These are phyloP conservation scores for Sylvicola fuscatus DNA, from an alignment of 2,888 invertebrate species.

Conservation along the genomic window DNA sequence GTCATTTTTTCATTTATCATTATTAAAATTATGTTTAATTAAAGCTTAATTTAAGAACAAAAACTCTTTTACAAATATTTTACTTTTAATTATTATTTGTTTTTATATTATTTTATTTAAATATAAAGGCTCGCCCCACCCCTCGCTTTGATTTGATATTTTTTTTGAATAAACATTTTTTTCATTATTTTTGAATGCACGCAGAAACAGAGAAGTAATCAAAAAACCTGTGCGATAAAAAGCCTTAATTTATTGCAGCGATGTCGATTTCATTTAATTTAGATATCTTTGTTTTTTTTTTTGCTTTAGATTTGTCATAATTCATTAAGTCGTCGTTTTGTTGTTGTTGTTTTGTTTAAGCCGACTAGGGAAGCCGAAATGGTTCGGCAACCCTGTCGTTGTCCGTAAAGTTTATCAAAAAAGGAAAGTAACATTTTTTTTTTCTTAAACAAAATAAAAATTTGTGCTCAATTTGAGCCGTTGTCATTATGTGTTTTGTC, in stretches of 20 bases:
- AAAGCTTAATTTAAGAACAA: too few relatives aligned
- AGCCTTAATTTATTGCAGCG: conserved; percentile 9
- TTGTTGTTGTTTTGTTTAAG: too few relatives aligned
- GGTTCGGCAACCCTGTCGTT: too few relatives aligned
- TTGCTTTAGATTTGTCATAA: background rate
- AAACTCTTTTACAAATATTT: background rate
- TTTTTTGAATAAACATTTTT: background rate
- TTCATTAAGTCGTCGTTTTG: background rate
- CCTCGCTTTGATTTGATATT: conserved; percentile 15
- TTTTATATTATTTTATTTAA: conserved; percentile 5
- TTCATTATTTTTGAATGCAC: conserved; percentile 19
- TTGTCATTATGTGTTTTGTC: too few relatives aligned
- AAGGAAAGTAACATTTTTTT: too few relatives aligned
- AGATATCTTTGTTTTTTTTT: conserved; percentile 2
- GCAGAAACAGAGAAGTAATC: conserved; percentile 13
- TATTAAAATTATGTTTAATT: too few relatives aligned
- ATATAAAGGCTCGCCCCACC: conserved; percentile 22
- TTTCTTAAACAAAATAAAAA: too few relatives aligned
- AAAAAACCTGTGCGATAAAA: conserved; percentile 8
- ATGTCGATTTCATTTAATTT: too few relatives aligned
- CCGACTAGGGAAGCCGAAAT: too few relatives aligned
- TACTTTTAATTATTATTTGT: conserved; percentile 4
- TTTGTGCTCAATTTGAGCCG: too few relatives aligned
- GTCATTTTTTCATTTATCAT: too few relatives aligned
- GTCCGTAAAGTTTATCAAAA: too few relatives aligned